These are phyloP conservation scores for Miltochrista miniata DNA, from an alignment of 2,888 invertebrate genomes.

Conservation along the genomic window DNA sequence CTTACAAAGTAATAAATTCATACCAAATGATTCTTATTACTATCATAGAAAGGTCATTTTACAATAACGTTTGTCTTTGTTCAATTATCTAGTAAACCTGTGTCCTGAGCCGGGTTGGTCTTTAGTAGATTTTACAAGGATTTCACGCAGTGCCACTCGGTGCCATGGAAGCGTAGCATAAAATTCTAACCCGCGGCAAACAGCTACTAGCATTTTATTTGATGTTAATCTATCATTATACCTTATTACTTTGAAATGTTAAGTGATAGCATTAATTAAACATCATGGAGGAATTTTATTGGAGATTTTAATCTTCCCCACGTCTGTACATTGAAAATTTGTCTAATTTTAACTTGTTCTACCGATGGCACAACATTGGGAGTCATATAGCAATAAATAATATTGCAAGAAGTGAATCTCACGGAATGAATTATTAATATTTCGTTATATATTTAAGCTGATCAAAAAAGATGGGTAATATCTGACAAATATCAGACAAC, in stretches of 20 bases:
- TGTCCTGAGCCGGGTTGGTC: constrained; percentile 52
- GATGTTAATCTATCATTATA: constrained; percentile 4
- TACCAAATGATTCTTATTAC: constrained; percentile 34
- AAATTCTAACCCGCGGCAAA: constrained; percentile 47
- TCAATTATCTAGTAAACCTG: constrained; percentile 26
- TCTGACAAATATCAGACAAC: too few species aligned
- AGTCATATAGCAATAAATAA: too few species aligned
- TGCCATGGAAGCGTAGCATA: constrained; percentile 37
- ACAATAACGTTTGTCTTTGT: constrained; percentile 1
- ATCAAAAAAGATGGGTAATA: too few species aligned
- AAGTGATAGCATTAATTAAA: neutral
- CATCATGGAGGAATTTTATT: neutral
- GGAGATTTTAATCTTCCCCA: neutral
- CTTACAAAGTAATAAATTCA: constrained; percentile 57
- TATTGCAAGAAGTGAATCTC: too few species aligned
- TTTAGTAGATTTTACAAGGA: constrained; percentile 62
- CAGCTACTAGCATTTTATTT: constrained; percentile 23
- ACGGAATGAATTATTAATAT: too few species aligned
- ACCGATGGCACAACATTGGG: too few species aligned
- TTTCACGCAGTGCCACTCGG: constrained; percentile 71
- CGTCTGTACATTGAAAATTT: neutral
- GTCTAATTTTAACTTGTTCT: too few species aligned
- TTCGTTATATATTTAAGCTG: too few species aligned
- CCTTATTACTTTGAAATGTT: neutral
- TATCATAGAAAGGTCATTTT: constrained; percentile 42